Evolutionary conservation across 2,888 invertebrate genomes (phyloP), one percentile per base, ranked within the genome.

Genomic region (Sceliomorpha sp.): DNA sequence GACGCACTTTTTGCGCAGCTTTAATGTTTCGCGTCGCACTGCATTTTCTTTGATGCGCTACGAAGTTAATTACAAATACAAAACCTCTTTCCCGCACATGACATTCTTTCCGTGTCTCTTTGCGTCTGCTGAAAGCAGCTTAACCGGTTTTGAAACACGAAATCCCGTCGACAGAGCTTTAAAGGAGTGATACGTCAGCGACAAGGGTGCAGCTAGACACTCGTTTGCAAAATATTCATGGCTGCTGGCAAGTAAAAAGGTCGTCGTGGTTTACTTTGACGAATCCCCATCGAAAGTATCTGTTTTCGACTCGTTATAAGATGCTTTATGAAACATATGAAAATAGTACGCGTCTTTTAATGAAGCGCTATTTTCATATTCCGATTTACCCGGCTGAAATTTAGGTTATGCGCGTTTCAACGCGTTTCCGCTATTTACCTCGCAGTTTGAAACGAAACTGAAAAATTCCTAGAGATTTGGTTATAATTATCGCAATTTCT

Each of bases 41-140:
- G 36, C 39, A 37, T 59, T 58, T 66, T 66, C 66, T 66, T 66
- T 66, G 58, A 58, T 58, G 51, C 47, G 42, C 42, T 40, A 44
- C 42, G 48, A 55, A 67, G 59, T 59, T 67, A 60, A 67, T 67
- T 60, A 48, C 55, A 60, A 59, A 67, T 67, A 67, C 67, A 67
- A 67, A 67, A 67, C 67, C 59, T 37, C 53, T 36, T 59, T 67
- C 31, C 59, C 67, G 27, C 67, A 60, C 59, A 47, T 59, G 59
- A 67, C 59, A 67, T 60, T 67, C 48, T 59, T 67, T 67, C 47
- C 37, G 39, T 53, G 59, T 67, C 32, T 60, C 44, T 53, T 24
- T 14, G 48, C 39, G 44, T 60, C 50, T 42, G 39, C 55, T 67
- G 55, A 67, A 67, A 67, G 55, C 44, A 59, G 67, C 67, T 67